Evolutionary conservation across 2,113 vertebrate genomes (phyloP).

Genomic region (Panthera tigris): DNA sequence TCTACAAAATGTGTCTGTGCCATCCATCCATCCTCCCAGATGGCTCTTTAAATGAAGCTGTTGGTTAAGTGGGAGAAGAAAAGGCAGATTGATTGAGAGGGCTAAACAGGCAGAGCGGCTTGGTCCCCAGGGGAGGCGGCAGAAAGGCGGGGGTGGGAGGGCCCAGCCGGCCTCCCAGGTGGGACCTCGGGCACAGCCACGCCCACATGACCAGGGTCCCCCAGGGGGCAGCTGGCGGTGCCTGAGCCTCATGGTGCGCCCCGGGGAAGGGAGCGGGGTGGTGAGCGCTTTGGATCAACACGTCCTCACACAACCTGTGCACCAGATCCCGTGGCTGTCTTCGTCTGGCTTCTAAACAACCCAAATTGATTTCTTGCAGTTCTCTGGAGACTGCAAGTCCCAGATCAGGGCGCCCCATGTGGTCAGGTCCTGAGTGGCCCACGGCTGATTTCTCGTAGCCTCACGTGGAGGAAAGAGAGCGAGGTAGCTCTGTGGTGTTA

Average conservation of each 20-base stretch:
- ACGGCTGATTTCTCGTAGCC: too few relatives aligned
- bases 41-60: conserved; percentile 68
- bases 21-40: conserved; percentile 72
- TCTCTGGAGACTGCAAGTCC: not conserved
- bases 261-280: not conserved
- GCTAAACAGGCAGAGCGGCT: not conserved
- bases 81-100: conserved; percentile 10
- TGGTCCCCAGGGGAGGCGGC: rapidly evolving
- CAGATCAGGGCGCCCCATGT: not conserved
- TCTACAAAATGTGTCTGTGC: conserved; percentile 18
- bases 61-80: conserved; percentile 59
- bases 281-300: not conserved
- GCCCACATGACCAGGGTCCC: not conserved
- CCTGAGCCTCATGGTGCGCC: not conserved
- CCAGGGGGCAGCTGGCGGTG: rapidly evolving
- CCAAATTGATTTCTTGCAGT: not conserved
- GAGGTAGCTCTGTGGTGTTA: not conserved
- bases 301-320: not conserved
- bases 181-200: not conserved
- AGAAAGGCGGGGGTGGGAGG: not conserved
- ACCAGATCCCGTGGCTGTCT: not conserved
- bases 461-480: not conserved
- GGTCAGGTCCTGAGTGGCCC: not conserved
- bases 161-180: not conserved
- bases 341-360: not conserved